Percentiles rank a stretch among this genome's conserved stretches.
Conservation (phyloP, 2,113 vertebrate species). For the Corythoichthys haematopterus region DNA sequence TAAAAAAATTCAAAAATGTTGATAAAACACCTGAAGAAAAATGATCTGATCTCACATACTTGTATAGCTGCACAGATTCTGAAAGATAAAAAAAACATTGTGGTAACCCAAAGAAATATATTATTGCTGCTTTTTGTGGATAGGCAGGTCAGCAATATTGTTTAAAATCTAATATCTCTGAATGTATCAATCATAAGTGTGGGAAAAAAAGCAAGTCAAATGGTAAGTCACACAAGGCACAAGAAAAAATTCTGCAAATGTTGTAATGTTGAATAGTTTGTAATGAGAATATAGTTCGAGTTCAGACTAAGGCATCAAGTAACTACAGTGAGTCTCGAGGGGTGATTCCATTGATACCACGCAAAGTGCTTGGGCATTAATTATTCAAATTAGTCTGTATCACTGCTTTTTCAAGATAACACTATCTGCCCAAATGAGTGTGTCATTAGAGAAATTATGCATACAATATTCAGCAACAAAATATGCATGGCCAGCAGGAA, state of each 20-base stretch:
- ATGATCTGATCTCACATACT: not conserved
- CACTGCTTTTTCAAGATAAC: conserved; percentile 24
- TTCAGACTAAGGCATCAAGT: not conserved
- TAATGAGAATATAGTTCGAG: not conserved
- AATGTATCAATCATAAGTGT: not conserved
- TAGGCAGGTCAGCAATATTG: not conserved
- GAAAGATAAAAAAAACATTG: not conserved
- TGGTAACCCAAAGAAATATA: not conserved
- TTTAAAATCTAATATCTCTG: not conserved
- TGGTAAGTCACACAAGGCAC: not conserved
- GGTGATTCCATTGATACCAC: conserved; percentile 18
- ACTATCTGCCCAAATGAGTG: conserved; percentile 19
- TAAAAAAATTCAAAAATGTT: not conserved
- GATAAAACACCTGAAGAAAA: not conserved
- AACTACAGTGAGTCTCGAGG: conserved; percentile 1
- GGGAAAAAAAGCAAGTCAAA: not conserved
- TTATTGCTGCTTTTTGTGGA: not conserved
- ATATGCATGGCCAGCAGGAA: conserved; percentile 28
- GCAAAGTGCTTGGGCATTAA: conserved; percentile 14
- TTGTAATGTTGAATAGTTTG: too few species aligned
- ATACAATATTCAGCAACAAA: conserved; percentile 20
- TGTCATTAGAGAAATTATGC: conserved; percentile 20
- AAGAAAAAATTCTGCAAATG: not conserved
- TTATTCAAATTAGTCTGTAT: conserved; percentile 31
- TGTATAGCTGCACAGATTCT: not conserved